Evolutionary conservation across 2,888 invertebrate genomes (phyloP).

Genomic region (Julus scanicus): DNA sequence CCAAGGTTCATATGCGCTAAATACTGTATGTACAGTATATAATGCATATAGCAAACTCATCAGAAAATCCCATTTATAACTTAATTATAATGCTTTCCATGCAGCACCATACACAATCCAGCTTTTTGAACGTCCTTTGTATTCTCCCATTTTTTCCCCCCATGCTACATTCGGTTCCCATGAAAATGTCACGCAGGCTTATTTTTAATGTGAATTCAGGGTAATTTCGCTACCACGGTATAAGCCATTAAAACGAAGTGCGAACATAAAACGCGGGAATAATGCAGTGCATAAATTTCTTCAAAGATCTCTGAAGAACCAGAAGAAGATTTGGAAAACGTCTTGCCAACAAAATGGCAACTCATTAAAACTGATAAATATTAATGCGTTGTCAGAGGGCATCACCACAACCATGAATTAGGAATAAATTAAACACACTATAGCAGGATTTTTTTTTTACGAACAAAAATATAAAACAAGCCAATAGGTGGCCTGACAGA

Average conservation of each 20-base stretch:
- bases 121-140: conserved; percentile 15
- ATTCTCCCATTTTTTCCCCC: not conserved
- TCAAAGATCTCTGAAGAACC: not conserved
- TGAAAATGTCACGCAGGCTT: conserved; percentile 23
- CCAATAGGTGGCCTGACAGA: not conserved
- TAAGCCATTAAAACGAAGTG: conserved; percentile 17
- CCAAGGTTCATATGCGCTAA: not conserved
- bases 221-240: conserved; percentile 16
- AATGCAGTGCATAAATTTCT: conserved; percentile 23
- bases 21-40: not conserved
- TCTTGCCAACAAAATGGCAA: conserved; percentile 14
- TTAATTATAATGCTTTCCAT: not conserved
- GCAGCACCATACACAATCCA: not conserved
- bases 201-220: conserved; percentile 6
- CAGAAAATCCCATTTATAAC: not conserved
- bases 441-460: not conserved
- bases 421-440: not conserved
- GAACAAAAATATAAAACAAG: not conserved
- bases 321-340: not conserved
- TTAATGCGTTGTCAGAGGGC: conserved; percentile 36
- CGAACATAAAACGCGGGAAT: conserved; percentile 38
- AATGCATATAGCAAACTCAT: not conserved
- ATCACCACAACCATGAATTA: not conserved
- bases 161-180: not conserved
- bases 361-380: conserved; percentile 29